phyloP scores from a whole-genome alignment of 1,140 invertebrate genomes.

The Amyelois transitella region DNA sequence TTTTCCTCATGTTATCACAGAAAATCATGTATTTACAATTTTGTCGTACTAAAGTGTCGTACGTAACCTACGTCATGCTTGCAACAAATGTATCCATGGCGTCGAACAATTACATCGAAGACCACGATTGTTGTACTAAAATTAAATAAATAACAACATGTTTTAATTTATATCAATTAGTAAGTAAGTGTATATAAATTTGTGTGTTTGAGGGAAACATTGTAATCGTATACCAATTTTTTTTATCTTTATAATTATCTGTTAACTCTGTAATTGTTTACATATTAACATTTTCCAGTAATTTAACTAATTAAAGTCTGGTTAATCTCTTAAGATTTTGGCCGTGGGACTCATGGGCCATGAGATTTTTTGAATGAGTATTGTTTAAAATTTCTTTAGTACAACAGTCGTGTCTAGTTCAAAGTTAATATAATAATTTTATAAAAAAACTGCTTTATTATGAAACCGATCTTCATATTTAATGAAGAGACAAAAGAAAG shows the following conservation, averaged over 20 bases:
- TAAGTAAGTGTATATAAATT: neutral
- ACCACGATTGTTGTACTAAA: constrained; percentile 24
- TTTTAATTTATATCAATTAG: neutral
- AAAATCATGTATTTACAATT: constrained; percentile 76
- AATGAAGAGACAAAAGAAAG: neutral
- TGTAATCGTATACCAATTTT: neutral
- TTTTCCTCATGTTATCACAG: constrained; percentile 75
- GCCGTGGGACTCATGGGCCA: too few species aligned
- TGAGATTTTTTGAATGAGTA: too few species aligned
- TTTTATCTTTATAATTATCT: neutral
- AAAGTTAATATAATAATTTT: neutral
- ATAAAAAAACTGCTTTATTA: neutral
- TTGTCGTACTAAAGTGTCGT: constrained; percentile 66
- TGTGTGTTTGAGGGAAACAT: neutral
- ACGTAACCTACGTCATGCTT: constrained; percentile 65
- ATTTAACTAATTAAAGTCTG: neutral
- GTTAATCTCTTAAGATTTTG: neutral
- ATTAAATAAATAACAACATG: neutral
- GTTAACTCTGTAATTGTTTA: too few species aligned
- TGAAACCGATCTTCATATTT: neutral
- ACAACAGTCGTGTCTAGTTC: constrained; percentile 15
- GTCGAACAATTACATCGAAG: constrained; percentile 35
- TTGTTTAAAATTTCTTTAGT: constrained; percentile 1
- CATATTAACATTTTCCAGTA: too few species aligned
- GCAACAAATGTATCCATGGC: constrained; percentile 52